phyloP scores from a whole-genome alignment of 1,140 invertebrate species.

The Berghia stephanieae region DNA sequence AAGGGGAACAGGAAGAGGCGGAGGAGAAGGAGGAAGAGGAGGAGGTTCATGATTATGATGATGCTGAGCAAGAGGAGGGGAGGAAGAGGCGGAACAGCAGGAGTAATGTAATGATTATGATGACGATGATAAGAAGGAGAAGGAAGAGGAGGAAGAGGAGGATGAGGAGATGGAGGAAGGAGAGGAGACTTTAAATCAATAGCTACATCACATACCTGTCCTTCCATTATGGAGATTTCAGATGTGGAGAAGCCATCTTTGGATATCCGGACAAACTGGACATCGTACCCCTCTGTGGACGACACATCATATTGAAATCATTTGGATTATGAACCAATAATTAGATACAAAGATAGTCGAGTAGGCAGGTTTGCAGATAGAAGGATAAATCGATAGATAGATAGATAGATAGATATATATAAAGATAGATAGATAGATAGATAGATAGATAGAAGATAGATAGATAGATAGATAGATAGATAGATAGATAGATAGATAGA shows the following conservation, averaged over 20 bases:
- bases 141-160: not conserved
- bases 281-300: slow-evolving; percentile 51
- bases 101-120: too few relatives aligned
- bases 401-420: not conserved
- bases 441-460: not conserved
- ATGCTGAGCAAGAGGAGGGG: too few relatives aligned
- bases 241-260: slow-evolving; percentile 55
- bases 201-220: slow-evolving; percentile 45
- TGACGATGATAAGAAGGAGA: too few relatives aligned
- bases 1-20: too few relatives aligned
- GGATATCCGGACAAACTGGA: slow-evolving; percentile 51
- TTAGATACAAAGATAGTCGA: slow-evolving; percentile 1
- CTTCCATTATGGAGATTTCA: slow-evolving; percentile 58
- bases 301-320: not conserved
- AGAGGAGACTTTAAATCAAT: not conserved
- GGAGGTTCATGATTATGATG: too few relatives aligned
- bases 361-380: not conserved
- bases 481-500: not conserved
- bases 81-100: too few relatives aligned
- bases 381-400: not conserved
- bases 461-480: not conserved
- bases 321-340: not conserved
- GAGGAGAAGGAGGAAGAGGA: too few relatives aligned
- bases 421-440: not conserved
- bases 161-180: not conserved